Evolutionary conservation across 1,140 invertebrate genomes (phyloP).

Genomic region (Drosophila erecta): DNA sequence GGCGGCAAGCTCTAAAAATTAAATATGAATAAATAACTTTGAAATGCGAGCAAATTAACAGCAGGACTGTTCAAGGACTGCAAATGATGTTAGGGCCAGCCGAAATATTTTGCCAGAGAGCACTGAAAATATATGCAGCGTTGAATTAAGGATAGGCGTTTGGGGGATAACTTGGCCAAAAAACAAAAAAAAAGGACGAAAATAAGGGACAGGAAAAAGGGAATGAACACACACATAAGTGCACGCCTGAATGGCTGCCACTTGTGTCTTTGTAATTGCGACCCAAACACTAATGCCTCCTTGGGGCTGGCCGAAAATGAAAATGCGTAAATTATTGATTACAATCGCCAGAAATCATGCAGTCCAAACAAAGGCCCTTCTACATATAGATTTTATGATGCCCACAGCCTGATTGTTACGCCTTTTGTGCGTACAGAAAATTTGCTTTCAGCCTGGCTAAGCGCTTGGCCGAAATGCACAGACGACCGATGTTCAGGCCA

Average conservation of each 20-base stretch:
- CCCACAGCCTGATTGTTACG: conserved; percentile 64
- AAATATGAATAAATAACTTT: conserved; percentile 75
- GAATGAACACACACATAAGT: conserved; percentile 42
- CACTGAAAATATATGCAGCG: conserved; percentile 65
- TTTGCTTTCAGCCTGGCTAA: conserved; percentile 17
- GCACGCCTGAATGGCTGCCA: conserved; percentile 70
- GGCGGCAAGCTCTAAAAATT: conserved; percentile 33
- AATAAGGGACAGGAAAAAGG: conserved; percentile 18
- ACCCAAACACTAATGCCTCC: conserved; percentile 75
- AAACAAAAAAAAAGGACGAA: conserved; percentile 8
- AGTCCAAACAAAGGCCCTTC: conserved; percentile 45
- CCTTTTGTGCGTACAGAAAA: conserved; percentile 59
- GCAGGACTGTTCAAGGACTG: conserved; percentile 17
- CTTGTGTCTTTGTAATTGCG: conserved; percentile 73
- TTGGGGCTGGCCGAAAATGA: conserved; percentile 70
- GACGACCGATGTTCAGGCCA: conserved; percentile 27
- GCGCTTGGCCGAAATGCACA: conserved; percentile 52
- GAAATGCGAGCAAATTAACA: conserved; percentile 67
- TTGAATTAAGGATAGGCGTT: conserved; percentile 61
- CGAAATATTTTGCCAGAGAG: conserved; percentile 37
- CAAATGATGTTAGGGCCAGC: conserved; percentile 12
- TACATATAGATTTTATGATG: conserved; percentile 69
- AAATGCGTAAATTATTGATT: conserved; percentile 84
- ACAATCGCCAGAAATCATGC: conserved; percentile 73
- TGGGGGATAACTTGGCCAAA: conserved; percentile 60